These are phyloP conservation scores for Cheilosia variabilis DNA, from an alignment of 2,888 invertebrate genomes.

Conservation along the genomic window DNA sequence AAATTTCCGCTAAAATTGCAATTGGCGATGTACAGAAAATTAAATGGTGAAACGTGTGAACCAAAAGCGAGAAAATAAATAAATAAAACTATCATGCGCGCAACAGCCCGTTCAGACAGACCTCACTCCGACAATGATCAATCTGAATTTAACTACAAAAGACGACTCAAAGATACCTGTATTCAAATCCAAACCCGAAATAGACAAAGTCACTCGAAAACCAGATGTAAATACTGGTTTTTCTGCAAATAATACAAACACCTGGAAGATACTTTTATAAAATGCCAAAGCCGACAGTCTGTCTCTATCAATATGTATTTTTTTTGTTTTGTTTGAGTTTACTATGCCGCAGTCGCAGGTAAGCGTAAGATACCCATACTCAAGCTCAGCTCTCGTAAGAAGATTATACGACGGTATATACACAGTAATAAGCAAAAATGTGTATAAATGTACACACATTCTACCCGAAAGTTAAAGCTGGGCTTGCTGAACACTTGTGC, in stretches of 20 bases:
- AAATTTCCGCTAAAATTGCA: neutral
- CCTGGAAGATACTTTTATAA: conserved; percentile 18
- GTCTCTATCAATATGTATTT: conserved; percentile 49
- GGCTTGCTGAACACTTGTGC: neutral
- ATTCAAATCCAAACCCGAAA: neutral
- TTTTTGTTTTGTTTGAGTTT: conserved; percentile 14
- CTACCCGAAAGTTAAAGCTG: conserved; percentile 31
- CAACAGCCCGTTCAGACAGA: conserved; percentile 23
- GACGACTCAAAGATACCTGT: conserved; percentile 46
- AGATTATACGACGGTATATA: neutral
- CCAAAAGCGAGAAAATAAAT: neutral
- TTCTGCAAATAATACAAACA: conserved; percentile 50
- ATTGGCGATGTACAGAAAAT: neutral
- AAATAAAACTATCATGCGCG: conserved; percentile 11
- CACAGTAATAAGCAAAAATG: neutral
- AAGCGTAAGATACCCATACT: neutral
- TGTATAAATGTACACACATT: conserved; percentile 22
- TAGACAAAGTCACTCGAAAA: conserved; percentile 19
- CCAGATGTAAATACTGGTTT: conserved; percentile 61
- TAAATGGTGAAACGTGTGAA: neutral
- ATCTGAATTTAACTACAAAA: conserved; percentile 52
- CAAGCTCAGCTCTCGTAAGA: neutral
- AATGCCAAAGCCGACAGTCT: neutral
- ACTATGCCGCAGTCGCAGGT: conserved; percentile 3
- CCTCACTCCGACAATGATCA: conserved; percentile 53